These are phyloP conservation scores for Drosophila nigromelanica DNA, from an alignment of 1,140 invertebrate genomes.

Conservation along the genomic window DNA sequence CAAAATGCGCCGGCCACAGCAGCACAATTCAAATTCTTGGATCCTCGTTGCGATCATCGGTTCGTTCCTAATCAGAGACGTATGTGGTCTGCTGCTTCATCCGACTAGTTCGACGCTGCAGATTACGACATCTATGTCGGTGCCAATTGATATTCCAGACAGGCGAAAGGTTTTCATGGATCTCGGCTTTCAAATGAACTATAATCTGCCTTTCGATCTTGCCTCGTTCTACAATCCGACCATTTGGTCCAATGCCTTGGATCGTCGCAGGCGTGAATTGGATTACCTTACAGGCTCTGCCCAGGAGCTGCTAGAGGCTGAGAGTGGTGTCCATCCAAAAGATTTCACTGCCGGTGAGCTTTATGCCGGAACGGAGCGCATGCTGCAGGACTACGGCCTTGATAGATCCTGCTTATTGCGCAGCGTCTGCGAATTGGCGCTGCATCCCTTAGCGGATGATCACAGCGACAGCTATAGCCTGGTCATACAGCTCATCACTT, in stretches of 20 bases:
- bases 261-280: conserved; percentile 43
- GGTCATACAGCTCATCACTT: conserved; percentile 62
- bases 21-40: conserved; percentile 35
- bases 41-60: conserved; percentile 27
- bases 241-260: conserved; percentile 61
- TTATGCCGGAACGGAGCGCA: conserved; percentile 58
- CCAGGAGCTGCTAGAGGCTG: neutral
- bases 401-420: conserved; percentile 70
- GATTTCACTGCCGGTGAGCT: conserved; percentile 79
- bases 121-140: conserved; percentile 61
- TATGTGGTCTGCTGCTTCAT: conserved; percentile 35
- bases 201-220: conserved; percentile 58
- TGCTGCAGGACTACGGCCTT: conserved; percentile 62
- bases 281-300: conserved; percentile 10
- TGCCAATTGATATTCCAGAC: conserved; percentile 54
- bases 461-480: conserved; percentile 58
- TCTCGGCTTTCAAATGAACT: conserved; percentile 76
- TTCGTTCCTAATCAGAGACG: neutral
- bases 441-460: conserved; percentile 71
- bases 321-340: conserved; percentile 46
- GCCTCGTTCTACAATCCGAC: conserved; percentile 64
- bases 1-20: conserved; percentile 55
- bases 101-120: conserved; percentile 49
- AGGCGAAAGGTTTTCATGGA: conserved; percentile 64
- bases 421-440: conserved; percentile 75